phyloP scores from a whole-genome alignment of 2,797 vertebrate genomes.

The Lepus oiostolus region DNA sequence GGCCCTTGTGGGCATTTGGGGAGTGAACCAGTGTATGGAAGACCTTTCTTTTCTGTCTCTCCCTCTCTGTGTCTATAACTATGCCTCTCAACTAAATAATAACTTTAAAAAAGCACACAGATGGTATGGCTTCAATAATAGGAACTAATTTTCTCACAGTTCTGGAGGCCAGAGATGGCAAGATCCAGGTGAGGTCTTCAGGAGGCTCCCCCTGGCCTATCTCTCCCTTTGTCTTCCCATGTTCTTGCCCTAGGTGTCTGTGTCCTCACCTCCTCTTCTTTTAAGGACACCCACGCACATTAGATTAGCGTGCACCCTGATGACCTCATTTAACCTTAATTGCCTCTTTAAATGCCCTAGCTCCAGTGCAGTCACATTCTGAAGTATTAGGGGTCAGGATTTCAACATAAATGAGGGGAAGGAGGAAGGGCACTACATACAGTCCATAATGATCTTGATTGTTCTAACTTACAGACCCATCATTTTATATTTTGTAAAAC shows the following conservation, averaged over 20 bases:
- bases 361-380: neutral
- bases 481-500: constrained; percentile 36
- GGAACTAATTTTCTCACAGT: neutral
- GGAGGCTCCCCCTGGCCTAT: neutral
- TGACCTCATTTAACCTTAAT: neutral
- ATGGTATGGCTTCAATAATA: neutral
- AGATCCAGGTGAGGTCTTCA: neutral
- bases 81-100: too few relatives aligned
- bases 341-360: neutral
- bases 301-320: neutral
- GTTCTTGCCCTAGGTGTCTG: neutral
- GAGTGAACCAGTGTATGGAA: too few relatives aligned
- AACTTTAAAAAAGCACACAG: too few relatives aligned
- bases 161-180: neutral
- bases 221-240: neutral
- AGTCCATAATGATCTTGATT: neutral
- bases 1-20: too few relatives aligned
- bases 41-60: too few relatives aligned
- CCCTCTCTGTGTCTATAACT: too few relatives aligned
- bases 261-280: neutral
- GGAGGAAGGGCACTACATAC: neutral
- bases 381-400: neutral
- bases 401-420: neutral
- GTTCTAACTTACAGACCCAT: neutral
- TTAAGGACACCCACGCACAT: neutral